A percentile compares a stretch with the other conserved stretches of the same genome.
Conservation (phyloP, 2,797 vertebrate genomes). For the Triplophysa yarkandensis region DNA sequence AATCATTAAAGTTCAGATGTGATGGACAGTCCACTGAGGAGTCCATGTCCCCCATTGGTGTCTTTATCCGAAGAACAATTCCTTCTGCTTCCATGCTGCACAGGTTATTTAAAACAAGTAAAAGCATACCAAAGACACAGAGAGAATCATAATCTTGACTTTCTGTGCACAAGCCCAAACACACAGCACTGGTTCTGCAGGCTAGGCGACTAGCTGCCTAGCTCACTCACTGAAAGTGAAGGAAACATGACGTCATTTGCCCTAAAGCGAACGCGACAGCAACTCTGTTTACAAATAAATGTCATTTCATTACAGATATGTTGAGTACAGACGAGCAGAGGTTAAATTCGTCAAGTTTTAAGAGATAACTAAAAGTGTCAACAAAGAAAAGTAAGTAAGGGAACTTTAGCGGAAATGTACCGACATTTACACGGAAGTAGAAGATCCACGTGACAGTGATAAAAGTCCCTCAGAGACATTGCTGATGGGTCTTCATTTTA, state of each 20-base stretch:
- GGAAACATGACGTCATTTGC: neutral
- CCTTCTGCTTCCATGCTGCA: slow-evolving; percentile 86
- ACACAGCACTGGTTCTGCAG: slow-evolving; percentile 7
- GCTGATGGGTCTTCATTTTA: too few relatives aligned
- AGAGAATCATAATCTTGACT: slow-evolving; percentile 61
- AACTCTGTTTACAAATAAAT: neutral
- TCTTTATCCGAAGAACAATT: slow-evolving; percentile 93
- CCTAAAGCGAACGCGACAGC: slow-evolving; percentile 1
- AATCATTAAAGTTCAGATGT: slow-evolving; percentile 90
- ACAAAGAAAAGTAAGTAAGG: slow-evolving; percentile 48
- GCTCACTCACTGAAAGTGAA: slow-evolving; percentile 43
- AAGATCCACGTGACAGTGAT: neutral
- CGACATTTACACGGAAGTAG: slow-evolving; percentile 46
- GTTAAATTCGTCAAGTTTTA: neutral
- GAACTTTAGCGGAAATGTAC: slow-evolving; percentile 54
- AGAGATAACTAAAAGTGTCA: slow-evolving; percentile 41
- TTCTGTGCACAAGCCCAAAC: slow-evolving; percentile 26
- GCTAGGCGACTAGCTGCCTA: slow-evolving; percentile 64
- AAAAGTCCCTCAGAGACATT: slow-evolving; percentile 15
- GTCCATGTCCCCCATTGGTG: slow-evolving; percentile 92
- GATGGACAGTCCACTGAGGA: slow-evolving; percentile 89
- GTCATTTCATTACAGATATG: neutral
- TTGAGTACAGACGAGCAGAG: neutral
- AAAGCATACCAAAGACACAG: slow-evolving; percentile 75
- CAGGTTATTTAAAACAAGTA: slow-evolving; percentile 77